Conservation (phyloP, 2,888 invertebrate genomes). For the Mesorhabditis belari region DNA sequence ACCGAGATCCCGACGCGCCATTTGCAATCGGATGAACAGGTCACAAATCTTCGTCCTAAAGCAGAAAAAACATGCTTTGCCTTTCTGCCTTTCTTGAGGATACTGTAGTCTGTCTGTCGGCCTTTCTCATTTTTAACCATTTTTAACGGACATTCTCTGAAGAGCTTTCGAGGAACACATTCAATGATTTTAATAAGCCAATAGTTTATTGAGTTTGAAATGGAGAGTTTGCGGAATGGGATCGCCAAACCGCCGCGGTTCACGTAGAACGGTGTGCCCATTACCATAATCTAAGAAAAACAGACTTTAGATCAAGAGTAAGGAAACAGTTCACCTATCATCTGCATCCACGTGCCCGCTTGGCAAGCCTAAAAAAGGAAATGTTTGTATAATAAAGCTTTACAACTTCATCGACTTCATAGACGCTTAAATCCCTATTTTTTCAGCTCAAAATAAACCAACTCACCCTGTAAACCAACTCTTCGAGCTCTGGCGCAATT, state of each 20-base stretch:
- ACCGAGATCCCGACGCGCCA: no score
- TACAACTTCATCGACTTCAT: not conserved
- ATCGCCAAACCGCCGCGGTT: slow-evolving; percentile 29
- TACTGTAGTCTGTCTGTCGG: no score
- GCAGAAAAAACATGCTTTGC: no score
- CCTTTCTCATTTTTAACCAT: no score
- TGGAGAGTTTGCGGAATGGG: no score
- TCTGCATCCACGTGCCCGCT: slow-evolving; percentile 23
- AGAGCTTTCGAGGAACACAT: no score
- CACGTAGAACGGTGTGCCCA: slow-evolving; percentile 25
- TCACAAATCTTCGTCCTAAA: no score
- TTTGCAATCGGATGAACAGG: no score
- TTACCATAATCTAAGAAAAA: not conserved
- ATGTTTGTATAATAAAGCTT: not conserved
- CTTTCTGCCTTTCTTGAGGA: no score
- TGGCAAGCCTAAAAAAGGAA: slow-evolving; percentile 7
- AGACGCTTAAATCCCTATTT: not conserved
- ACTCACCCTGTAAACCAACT: slow-evolving; percentile 9
- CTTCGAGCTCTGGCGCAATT: slow-evolving; percentile 11
- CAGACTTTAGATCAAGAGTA: not conserved
- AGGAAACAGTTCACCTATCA: slow-evolving; percentile 6
- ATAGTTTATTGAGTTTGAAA: no score
- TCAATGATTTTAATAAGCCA: no score
- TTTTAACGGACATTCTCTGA: no score
- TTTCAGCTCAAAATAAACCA: not conserved